Percentiles rank a stretch among this genome's conserved stretches.
Evolutionary conservation across 2,888 invertebrate genomes (phyloP).

Genomic region (Drosophila nr. fundita): DNA sequence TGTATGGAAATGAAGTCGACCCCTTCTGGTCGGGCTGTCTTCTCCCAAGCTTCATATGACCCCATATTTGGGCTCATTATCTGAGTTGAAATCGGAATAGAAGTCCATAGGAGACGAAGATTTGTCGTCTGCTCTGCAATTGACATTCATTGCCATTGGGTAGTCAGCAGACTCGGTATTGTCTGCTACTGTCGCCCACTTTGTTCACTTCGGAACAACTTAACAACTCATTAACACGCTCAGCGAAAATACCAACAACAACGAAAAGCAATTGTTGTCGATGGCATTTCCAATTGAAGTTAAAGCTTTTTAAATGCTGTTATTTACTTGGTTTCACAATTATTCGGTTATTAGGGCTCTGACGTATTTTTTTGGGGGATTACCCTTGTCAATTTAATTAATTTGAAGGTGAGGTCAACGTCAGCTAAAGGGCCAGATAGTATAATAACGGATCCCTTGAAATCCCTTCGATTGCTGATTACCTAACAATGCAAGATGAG

Average conservation of each 20-base stretch:
- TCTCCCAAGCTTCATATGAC: conserved; percentile 2
- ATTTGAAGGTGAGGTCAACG: conserved; percentile 33
- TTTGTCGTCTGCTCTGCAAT: conserved; percentile 57
- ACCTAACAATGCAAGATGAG: background rate
- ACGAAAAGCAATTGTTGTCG: conserved; percentile 42
- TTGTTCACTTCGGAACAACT: conserved; percentile 58
- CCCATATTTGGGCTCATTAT: conserved; percentile 8
- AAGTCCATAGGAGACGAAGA: conserved; percentile 24
- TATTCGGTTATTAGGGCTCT: conserved; percentile 35
- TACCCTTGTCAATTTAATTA: conserved; percentile 65
- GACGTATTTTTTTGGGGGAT: conserved; percentile 18
- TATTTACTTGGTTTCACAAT: conserved; percentile 50
- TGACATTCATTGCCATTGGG: conserved; percentile 75
- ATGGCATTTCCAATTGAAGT: conserved; percentile 37
- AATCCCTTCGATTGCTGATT: conserved; percentile 7
- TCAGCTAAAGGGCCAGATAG: conserved; percentile 4
- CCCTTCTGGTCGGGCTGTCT: conserved; percentile 14
- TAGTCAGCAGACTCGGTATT: conserved; percentile 33
- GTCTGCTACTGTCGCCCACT: conserved; percentile 27
- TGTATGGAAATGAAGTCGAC: conserved; percentile 28
- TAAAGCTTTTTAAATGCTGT: conserved; percentile 56
- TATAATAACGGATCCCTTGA: background rate
- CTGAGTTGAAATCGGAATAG: conserved; percentile 30
- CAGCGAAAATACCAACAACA: conserved; percentile 38
- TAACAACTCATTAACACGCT: conserved; percentile 77